Evolutionary conservation across 1,140 invertebrate genomes (phyloP).

Genomic region (Aphidius gifuensis): DNA sequence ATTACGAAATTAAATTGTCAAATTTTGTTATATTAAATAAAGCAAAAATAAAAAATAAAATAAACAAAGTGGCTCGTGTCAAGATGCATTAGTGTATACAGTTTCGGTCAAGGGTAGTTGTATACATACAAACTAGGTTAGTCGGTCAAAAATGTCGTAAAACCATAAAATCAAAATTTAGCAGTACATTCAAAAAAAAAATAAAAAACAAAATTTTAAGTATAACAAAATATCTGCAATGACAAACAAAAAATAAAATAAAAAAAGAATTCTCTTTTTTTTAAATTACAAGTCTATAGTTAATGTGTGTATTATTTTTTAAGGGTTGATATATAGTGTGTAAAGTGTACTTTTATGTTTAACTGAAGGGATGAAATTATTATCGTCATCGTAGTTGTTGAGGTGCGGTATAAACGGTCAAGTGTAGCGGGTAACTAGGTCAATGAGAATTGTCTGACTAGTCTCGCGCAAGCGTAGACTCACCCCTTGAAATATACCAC

Average conservation of each 20-base stretch:
- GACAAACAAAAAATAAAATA: slow-evolving; percentile 1
- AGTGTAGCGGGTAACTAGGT: slow-evolving; percentile 56
- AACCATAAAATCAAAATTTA: background rate
- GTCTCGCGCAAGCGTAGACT: slow-evolving; percentile 38
- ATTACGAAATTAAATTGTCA: background rate
- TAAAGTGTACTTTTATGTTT: too few relatives aligned
- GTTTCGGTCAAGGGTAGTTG: slow-evolving; percentile 11
- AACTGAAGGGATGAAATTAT: too few relatives aligned
- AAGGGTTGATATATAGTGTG: background rate
- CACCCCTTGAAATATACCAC: slow-evolving; percentile 14
- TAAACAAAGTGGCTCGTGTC: background rate
- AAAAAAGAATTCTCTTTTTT: background rate
- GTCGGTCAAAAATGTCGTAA: slow-evolving; percentile 14
- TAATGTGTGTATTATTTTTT: background rate
- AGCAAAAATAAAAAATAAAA: slow-evolving; percentile 3
- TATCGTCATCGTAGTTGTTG: slow-evolving; percentile 20
- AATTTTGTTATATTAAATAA: background rate
- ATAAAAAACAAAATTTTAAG: background rate
- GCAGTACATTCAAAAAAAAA: background rate
- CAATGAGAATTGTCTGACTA: slow-evolving; percentile 47
- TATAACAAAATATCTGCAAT: background rate
- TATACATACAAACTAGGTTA: slow-evolving; percentile 5
- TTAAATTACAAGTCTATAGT: too few relatives aligned
- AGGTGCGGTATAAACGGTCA: slow-evolving; percentile 44
- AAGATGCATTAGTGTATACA: background rate